Percentiles rank a stretch among this genome's conserved stretches.
phyloP scores from a whole-genome alignment of 2,113 vertebrate genomes.

The Pavo muticus region DNA sequence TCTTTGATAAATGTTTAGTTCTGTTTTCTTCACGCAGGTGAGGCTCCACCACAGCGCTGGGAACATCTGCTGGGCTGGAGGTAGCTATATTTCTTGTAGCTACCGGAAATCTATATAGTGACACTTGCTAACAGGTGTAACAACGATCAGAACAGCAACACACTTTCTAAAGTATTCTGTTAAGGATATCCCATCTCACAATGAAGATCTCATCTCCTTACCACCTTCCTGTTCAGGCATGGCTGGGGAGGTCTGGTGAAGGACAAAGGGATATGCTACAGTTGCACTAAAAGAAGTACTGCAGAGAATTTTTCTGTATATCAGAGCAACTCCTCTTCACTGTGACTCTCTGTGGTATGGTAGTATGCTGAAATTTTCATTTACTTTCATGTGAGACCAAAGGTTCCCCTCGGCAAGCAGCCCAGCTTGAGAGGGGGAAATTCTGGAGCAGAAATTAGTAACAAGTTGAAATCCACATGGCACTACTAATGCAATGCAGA shows the following conservation, averaged over 20 bases:
- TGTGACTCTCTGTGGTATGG: not conserved
- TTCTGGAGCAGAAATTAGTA: not conserved
- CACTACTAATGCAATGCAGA: not conserved
- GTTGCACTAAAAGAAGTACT: not conserved
- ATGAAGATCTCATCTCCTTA: not conserved
- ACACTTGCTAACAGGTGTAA: not conserved
- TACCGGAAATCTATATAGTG: not conserved
- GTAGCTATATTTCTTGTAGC: not conserved
- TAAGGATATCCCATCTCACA: not conserved
- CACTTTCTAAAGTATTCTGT: not conserved
- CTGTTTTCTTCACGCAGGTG: conserved; percentile 3
- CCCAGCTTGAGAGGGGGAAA: not conserved
- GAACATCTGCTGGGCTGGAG: not conserved
- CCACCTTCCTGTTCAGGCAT: not conserved
- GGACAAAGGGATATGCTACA: not conserved
- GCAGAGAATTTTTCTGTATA: too few species aligned
- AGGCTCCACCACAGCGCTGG: not conserved
- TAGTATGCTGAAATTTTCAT: not conserved
- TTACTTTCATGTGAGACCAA: not conserved
- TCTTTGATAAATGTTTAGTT: conserved; percentile 49
- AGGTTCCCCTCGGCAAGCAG: not conserved
- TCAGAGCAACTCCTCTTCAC: not conserved
- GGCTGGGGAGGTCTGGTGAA: not conserved
- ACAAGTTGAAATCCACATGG: not conserved
- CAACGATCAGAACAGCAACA: not conserved